These are phyloP conservation scores for Podiceps cristatus DNA, from an alignment of 2,113 vertebrate species.

Conservation along the genomic window DNA sequence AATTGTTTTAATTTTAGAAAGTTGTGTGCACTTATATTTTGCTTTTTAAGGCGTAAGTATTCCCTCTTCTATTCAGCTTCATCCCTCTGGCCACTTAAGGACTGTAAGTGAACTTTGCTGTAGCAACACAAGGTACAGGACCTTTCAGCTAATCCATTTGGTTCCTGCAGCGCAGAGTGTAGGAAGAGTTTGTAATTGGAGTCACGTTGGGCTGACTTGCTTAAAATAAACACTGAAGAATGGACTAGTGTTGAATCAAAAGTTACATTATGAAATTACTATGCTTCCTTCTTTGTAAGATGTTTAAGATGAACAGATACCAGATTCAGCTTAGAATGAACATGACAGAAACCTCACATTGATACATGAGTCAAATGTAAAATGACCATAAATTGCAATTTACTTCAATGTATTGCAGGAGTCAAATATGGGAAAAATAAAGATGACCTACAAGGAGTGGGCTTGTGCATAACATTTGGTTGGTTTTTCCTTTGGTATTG, in stretches of 20 bases:
- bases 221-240: not conserved
- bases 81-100: not conserved
- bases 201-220: not conserved
- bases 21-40: not conserved
- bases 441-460: not conserved
- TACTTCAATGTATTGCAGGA: not conserved
- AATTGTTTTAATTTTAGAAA: not conserved
- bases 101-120: not conserved
- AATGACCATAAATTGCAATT: not conserved
- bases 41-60: not conserved
- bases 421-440: not conserved
- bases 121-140: not conserved
- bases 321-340: not conserved
- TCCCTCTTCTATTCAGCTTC: not conserved
- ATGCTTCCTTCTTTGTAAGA: not conserved
- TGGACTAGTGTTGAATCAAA: not conserved
- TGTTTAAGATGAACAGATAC: not conserved
- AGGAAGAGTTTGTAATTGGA: not conserved
- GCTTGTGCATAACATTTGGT: not conserved
- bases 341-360: not conserved
- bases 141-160: not conserved
- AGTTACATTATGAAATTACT: not conserved
- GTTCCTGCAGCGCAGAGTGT: not conserved
- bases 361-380: not conserved
- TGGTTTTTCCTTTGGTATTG: not conserved